Conservation (phyloP, 37 sponge, comb jelly and placozoan genomes). For the Crambe crambe region DNA sequence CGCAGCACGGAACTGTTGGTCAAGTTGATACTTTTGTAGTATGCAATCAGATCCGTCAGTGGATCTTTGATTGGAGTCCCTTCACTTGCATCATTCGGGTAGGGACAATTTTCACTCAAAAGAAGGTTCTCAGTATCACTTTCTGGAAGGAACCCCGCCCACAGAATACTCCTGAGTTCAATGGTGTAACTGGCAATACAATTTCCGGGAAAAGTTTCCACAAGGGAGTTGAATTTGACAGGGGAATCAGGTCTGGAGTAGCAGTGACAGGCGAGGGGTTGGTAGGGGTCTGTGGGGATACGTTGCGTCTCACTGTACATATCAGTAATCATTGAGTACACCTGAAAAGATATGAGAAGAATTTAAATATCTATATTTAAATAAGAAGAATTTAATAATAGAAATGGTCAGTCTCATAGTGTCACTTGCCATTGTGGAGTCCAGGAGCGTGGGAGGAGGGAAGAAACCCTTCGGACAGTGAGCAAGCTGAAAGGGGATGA, state of each 20-base stretch:
- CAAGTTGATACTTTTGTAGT: not conserved
- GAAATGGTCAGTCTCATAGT: no score
- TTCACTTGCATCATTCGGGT: no score
- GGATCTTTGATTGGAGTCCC: not conserved
- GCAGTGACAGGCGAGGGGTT: slow-evolving; percentile 73
- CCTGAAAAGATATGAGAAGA: no score
- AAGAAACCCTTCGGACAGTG: slow-evolving; percentile 78
- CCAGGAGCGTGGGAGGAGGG: slow-evolving; percentile 33
- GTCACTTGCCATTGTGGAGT: not conserved
- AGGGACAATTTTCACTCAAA: no score
- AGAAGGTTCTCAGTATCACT: not conserved
- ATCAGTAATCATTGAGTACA: no score
- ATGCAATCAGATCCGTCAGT: not conserved
- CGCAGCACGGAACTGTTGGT: not conserved
- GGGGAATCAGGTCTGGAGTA: not conserved
- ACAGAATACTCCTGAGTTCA: slow-evolving; percentile 34
- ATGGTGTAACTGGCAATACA: slow-evolving; percentile 74
- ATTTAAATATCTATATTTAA: no score
- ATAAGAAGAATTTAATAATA: no score
- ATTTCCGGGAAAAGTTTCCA: not conserved
- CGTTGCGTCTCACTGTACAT: slow-evolving; percentile 51
- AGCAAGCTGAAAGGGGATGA: slow-evolving; percentile 69
- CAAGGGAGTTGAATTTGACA: not conserved
- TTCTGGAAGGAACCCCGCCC: slow-evolving; percentile 60
- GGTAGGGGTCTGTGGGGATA: slow-evolving; percentile 35